These are phyloP conservation scores for Scaptomyza parva DNA, from an alignment of 2,888 invertebrate species.

Conservation along the genomic window DNA sequence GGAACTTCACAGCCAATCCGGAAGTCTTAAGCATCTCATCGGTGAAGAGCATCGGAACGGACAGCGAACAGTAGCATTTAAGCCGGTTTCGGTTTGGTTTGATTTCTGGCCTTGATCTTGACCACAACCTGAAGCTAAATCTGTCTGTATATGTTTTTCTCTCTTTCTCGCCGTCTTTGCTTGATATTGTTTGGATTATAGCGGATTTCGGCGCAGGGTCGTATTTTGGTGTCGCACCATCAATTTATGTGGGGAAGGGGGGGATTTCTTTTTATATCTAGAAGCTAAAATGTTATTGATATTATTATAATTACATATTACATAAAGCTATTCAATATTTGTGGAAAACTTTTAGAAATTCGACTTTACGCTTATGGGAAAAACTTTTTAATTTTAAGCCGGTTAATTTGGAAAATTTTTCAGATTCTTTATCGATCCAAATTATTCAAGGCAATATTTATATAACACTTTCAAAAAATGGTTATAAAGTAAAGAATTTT, in stretches of 20 bases:
- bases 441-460: neutral
- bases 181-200: conserved; percentile 16
- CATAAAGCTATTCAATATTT: neutral
- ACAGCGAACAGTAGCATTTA: conserved; percentile 59
- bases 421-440: neutral
- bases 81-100: conserved; percentile 56
- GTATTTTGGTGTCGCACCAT: conserved; percentile 21
- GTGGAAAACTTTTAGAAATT: neutral
- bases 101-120: conserved; percentile 76
- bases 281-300: neutral
- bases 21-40: conserved; percentile 56
- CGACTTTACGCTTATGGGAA: too few relatives aligned
- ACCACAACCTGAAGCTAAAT: conserved; percentile 62
- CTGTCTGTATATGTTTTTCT: conserved; percentile 13
- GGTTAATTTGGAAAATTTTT: neutral
- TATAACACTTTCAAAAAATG: neutral
- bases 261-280: conserved; percentile 5
- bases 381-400: neutral
- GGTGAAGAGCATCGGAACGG: conserved; percentile 52
- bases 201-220: conserved; percentile 51
- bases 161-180: neutral
- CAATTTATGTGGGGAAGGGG: conserved; percentile 23
- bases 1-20: conserved; percentile 62
- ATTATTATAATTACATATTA: neutral
- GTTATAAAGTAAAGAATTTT: neutral